A percentile compares a stretch with the other conserved stretches of the same genome.
Evolutionary conservation across 1,140 invertebrate genomes (phyloP).

Genomic region (Hermetia illucens): DNA sequence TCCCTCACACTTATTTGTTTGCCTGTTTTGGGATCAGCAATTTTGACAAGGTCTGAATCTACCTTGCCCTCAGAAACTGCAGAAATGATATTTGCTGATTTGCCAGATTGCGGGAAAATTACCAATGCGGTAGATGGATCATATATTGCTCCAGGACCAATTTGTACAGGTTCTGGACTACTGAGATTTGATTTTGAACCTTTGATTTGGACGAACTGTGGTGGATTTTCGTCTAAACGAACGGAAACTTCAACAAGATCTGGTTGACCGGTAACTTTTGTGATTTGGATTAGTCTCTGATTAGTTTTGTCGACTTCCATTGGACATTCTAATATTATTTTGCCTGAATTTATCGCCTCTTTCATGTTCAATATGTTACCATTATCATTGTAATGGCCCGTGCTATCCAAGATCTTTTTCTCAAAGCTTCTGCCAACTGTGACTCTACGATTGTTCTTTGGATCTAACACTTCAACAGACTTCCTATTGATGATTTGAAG

Average conservation of each 20-base stretch:
- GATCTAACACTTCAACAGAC: slow-evolving; percentile 65
- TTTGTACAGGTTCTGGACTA: slow-evolving; percentile 47
- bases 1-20: slow-evolving; percentile 56
- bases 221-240: slow-evolving; percentile 28
- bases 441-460: slow-evolving; percentile 50
- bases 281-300: slow-evolving; percentile 45
- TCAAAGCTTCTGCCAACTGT: slow-evolving; percentile 60
- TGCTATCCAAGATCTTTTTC: slow-evolving; percentile 60
- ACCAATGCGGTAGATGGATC: slow-evolving; percentile 57
- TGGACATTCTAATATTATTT: slow-evolving; percentile 44
- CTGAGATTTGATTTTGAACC: slow-evolving; percentile 35
- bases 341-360: slow-evolving; percentile 57
- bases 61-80: slow-evolving; percentile 54
- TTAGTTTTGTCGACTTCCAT: slow-evolving; percentile 33
- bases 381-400: slow-evolving; percentile 51
- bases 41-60: slow-evolving; percentile 48
- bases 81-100: slow-evolving; percentile 50
- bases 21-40: slow-evolving; percentile 59
- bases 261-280: slow-evolving; percentile 43
- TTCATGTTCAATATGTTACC: slow-evolving; percentile 51
- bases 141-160: slow-evolving; percentile 54
- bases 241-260: slow-evolving; percentile 50
- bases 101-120: slow-evolving; percentile 53
- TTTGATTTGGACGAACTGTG: slow-evolving; percentile 20
- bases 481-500: slow-evolving; percentile 70